Conservation (phyloP, 1,140 invertebrate species). For the Trichonephila clavata region DNA sequence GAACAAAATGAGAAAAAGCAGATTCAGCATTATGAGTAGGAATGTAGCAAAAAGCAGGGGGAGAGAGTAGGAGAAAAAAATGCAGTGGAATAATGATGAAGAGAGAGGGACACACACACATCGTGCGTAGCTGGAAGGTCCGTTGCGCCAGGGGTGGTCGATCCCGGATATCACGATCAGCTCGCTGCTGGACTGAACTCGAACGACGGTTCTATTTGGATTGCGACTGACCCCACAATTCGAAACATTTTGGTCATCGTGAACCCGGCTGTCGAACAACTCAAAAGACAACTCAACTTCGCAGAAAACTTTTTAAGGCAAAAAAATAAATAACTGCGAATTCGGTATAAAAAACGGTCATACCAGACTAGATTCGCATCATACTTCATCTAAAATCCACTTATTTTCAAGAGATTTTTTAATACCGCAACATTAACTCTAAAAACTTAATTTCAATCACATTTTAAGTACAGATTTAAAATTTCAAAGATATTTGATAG, state of each 20-base stretch:
- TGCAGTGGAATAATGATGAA: slow-evolving; percentile 40
- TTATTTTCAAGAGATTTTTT: no score
- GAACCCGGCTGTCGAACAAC: slow-evolving; percentile 14
- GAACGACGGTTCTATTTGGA: slow-evolving; percentile 68
- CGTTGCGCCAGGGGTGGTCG: slow-evolving; percentile 61
- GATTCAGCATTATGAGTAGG: slow-evolving; percentile 6
- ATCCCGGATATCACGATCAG: slow-evolving; percentile 69
- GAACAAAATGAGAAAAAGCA: not conserved
- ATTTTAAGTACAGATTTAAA: no score
- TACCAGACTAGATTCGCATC: no score
- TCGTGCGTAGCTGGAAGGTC: slow-evolving; percentile 67
- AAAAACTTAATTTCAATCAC: no score
- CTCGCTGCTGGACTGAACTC: slow-evolving; percentile 57
- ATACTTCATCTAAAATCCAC: no score
- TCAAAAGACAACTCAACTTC: not conserved
- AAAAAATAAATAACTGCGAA: no score
- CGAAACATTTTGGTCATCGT: slow-evolving; percentile 36
- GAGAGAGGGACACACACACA: not conserved
- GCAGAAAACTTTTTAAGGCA: no score
- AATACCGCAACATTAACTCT: no score
- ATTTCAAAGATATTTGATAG: no score
- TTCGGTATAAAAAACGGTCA: no score
- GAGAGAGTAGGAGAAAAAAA: not conserved
- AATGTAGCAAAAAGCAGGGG: slow-evolving; percentile 19
- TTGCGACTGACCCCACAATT: slow-evolving; percentile 48